phyloP scores from a whole-genome alignment of 1,140 invertebrate species.

The Hylaeus volcanicus region DNA sequence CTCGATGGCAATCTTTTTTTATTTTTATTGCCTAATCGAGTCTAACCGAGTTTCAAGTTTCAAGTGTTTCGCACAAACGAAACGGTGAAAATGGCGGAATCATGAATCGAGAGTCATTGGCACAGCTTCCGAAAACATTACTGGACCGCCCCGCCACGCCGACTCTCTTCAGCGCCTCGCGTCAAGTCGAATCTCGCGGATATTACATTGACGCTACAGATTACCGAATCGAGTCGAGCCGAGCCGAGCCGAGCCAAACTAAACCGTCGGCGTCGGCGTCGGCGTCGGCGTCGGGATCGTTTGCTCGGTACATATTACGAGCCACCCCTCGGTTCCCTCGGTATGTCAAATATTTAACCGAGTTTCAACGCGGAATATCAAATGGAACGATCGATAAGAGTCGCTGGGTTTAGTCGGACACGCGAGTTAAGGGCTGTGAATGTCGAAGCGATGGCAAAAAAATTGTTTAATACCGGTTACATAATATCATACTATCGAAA shows the following conservation, averaged over 20 bases:
- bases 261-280: too few species aligned
- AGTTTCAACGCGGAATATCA: slow-evolving; percentile 70
- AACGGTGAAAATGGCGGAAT: not conserved
- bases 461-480: too few species aligned
- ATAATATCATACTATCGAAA: too few species aligned
- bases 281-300: slow-evolving; percentile 23
- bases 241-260: too few species aligned
- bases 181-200: slow-evolving; percentile 68
- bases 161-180: slow-evolving; percentile 44
- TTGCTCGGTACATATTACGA: slow-evolving; percentile 70
- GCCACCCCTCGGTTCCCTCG: slow-evolving; percentile 50
- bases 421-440: slow-evolving; percentile 24
- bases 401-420: slow-evolving; percentile 53
- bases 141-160: slow-evolving; percentile 2
- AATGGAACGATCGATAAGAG: slow-evolving; percentile 68
- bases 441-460: too few species aligned
- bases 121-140: slow-evolving; percentile 60
- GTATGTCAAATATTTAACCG: slow-evolving; percentile 71
- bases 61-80: not conserved
- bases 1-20: too few species aligned
- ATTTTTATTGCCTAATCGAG: too few species aligned
- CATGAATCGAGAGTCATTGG: slow-evolving; percentile 31
- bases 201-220: slow-evolving; percentile 73
- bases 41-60: not conserved
- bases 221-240: slow-evolving; percentile 56